Conservation (phyloP, 2,113 vertebrate species). For the Pycnonotus jocosus region DNA sequence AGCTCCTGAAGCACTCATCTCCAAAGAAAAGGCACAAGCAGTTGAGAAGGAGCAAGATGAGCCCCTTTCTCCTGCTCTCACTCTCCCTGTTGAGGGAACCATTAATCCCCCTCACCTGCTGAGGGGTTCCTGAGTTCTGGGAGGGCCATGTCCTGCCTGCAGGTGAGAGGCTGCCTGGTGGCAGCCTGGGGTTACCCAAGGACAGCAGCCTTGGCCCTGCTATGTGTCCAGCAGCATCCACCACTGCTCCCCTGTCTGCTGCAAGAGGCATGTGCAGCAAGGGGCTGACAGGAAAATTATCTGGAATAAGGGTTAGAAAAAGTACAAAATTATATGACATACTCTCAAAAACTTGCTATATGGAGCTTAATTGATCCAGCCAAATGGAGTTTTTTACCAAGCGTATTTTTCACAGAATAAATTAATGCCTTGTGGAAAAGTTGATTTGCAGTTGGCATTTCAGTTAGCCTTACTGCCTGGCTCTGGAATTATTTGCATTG, state of each 20-base stretch:
- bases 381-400: background rate
- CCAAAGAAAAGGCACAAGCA: background rate
- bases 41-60: background rate
- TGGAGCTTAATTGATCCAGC: background rate
- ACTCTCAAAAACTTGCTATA: background rate
- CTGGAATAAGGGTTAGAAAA: background rate
- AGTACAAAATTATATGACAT: background rate
- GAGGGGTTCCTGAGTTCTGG: background rate
- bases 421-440: slow-evolving; percentile 38
- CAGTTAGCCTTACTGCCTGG: slow-evolving; percentile 7
- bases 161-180: accelerated
- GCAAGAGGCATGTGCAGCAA: background rate
- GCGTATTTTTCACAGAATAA: slow-evolving; percentile 22
- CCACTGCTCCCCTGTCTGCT: background rate
- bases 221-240: accelerated
- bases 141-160: background rate
- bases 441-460: slow-evolving; percentile 48
- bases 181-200: background rate
- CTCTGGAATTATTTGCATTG: slow-evolving; percentile 46
- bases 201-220: background rate
- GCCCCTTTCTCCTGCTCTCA: accelerated
- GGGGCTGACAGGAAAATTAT: background rate
- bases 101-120: background rate
- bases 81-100: background rate
- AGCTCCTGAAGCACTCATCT: background rate